Evolutionary conservation across 1,140 invertebrate species (phyloP), one percentile per base, ranked within the genome.

Genomic region (Pentalonia nigronervosa): DNA sequence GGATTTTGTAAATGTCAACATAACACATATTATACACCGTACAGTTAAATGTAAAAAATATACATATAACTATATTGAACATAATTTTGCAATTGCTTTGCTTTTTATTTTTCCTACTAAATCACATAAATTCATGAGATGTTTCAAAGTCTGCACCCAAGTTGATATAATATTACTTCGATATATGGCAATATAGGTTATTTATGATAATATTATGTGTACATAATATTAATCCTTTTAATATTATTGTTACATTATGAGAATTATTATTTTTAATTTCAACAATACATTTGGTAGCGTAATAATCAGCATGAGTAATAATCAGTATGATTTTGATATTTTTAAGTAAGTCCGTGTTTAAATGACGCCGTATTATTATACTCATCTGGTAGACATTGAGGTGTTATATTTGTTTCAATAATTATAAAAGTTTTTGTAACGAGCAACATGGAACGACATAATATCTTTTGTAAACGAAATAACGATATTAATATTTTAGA

Each of bases 31-130:
- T 67, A n/a, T 67, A n/a, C 60, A 76, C 60, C 60, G n/a, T 76
- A 20, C 84, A 47, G 25, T 87, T 47, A 47, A 20, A n/a, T 86
- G 30, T 67, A 67, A 87, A 84, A 87, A 87, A 87, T 87, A 87
- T 87, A 87, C 45, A 17, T 87, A 47, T 17, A n/a, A n/a, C n/a
- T n/a, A 8, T 83, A 87, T 87, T 87, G 84, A 87, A 87, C 9
- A 47, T 87, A 87, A 87, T 25, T 25, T 36, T 84, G 23, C 83
- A 23, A 36, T 36, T 20, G 14, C 23, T 84, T 36, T 84, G 36
- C 1, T 41, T 45, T 84, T 23, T 0, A 14, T 45, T 41, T 83
- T 34, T 23, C 81, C 7, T 83, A 9, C 6, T 23, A 53, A 23
- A 53, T 76, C 14, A n/a, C 6, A 76, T n/a, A 17, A 76, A n/a